Evolutionary conservation across 1,140 invertebrate species (phyloP).

Genomic region (Pseudobourletiella spinata): DNA sequence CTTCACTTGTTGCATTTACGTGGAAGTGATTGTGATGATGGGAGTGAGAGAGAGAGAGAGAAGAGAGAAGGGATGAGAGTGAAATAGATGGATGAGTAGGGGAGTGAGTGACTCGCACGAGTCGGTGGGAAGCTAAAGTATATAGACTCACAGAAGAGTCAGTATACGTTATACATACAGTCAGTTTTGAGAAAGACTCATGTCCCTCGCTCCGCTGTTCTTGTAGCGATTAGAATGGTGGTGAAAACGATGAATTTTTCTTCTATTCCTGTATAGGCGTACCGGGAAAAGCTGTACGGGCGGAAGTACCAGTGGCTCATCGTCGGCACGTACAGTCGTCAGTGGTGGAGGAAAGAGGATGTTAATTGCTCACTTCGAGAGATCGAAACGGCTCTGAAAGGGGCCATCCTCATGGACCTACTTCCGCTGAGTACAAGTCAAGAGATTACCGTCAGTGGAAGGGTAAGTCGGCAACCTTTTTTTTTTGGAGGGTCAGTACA

Average conservation of each 20-base stretch:
- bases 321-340: constrained; percentile 72
- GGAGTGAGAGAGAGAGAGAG: too few relatives aligned
- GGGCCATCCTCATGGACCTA: constrained; percentile 79
- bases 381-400: constrained; percentile 71
- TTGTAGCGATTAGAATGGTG: background rate
- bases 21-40: too few relatives aligned
- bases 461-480: too few relatives aligned
- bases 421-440: constrained; percentile 61
- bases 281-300: constrained; percentile 60
- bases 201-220: background rate
- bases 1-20: too few relatives aligned
- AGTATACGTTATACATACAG: background rate
- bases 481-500: too few relatives aligned
- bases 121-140: background rate
- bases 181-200: background rate
- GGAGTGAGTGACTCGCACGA: background rate
- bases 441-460: constrained; percentile 76
- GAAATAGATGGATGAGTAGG: background rate
- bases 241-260: background rate
- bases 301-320: constrained; percentile 95
- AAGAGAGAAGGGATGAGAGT: too few relatives aligned
- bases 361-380: constrained; percentile 62
- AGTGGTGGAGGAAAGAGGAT: constrained; percentile 36
- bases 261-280: constrained; percentile 46
- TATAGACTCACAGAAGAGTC: background rate